Evolutionary conservation across 2,113 vertebrate species (phyloP), one percentile per base, ranked within the genome.

Genomic region (Tetrao urogallus): DNA sequence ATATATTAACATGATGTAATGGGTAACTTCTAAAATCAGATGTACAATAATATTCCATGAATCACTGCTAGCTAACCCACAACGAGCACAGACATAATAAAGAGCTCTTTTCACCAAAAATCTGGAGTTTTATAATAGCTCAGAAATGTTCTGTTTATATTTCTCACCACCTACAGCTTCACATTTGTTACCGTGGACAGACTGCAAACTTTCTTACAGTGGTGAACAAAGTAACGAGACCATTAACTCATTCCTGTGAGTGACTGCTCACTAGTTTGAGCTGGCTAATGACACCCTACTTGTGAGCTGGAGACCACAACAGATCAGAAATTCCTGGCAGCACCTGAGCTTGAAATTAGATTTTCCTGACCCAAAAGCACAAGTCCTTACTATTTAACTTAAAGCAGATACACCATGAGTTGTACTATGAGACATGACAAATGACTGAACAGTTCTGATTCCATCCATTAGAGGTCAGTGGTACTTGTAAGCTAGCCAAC

Each of bases 1-100:
- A 98, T 97, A 97, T 92, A 95, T 96, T 98, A 97, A 97, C 97
- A 96, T 95, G 93, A 97, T 96, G 88, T 97, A 98, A 98, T 92
- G 86, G 94, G 82, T 90, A 96, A 91, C 95, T 93, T 92, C 92
- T 94, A 94, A 96, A 97, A 92, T 97, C 95, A 96, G 96, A 95
- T 90, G 93, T 92, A 95, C 83, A 95, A 95, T 96, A 98, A 96
- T 97, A 96, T 95, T 97, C 83, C 94, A 97, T 98, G 95, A 97
- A 98, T 98, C 97, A 97, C 58, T 95, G 94, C 95, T 95, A 85
- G 92, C 87, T 74, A 90, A 90, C 86, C 81, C 92, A 90, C 78
- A 95, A 94, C 0, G 43, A 96, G 92, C 80, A 95, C 87, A 89
- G 92, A 75, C 89, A 92, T 96, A 96, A 95, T 94, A 97, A 97